These are phyloP conservation scores for Scalopus aquaticus DNA, from an alignment of 2,113 vertebrate species.

Conservation along the genomic window DNA sequence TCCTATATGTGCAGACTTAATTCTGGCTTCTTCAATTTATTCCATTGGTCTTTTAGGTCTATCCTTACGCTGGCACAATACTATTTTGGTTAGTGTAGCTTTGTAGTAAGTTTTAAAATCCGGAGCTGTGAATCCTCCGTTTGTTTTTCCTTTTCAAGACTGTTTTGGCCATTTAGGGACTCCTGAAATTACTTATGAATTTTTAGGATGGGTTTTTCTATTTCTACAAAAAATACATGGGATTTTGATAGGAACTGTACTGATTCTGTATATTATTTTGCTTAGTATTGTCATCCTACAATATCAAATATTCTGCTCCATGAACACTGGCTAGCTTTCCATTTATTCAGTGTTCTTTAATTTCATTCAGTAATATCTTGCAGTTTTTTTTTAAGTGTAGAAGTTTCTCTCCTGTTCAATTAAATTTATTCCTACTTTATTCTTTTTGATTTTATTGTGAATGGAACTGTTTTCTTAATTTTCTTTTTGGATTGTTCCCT, in stretches of 20 bases:
- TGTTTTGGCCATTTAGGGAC: neutral
- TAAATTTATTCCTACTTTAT: neutral
- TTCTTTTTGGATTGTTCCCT: neutral
- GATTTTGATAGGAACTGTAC: neutral
- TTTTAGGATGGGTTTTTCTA: conserved; percentile 3
- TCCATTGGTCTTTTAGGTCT: neutral
- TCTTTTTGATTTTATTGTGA: neutral
- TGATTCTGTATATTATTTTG: neutral
- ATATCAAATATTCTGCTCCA: neutral
- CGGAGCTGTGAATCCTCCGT: neutral
- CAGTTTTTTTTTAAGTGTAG: neutral
- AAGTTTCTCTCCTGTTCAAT: neutral
- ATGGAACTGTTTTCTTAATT: neutral
- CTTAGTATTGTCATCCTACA: neutral
- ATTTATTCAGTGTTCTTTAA: no score
- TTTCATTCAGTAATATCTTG: no score
- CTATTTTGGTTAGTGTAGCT: neutral
- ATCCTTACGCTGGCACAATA: neutral
- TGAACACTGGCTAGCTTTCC: no score
- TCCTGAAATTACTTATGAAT: neutral
- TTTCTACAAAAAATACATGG: neutral
- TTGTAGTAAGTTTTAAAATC: neutral
- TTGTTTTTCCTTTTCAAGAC: neutral
- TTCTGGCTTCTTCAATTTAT: neutral
- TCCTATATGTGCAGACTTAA: neutral